Conservation (phyloP, 2,113 vertebrate species). For the Xiphophorus couchianus region DNA sequence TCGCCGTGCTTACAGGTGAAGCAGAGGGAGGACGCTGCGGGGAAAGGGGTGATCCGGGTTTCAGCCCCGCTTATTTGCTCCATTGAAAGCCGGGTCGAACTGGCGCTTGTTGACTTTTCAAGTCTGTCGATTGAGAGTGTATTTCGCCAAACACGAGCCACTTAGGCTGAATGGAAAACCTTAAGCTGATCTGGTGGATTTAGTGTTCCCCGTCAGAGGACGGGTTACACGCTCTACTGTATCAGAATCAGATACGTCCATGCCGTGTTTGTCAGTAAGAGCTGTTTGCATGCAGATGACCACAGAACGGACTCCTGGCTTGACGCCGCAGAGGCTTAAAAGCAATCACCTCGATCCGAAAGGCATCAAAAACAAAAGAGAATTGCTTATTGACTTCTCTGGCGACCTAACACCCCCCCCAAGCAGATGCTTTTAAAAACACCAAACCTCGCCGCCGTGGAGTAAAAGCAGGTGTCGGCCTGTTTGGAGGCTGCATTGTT, state of each 20-base stretch:
- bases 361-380: slow-evolving; percentile 43
- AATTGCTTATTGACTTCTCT: slow-evolving; percentile 31
- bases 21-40: no score
- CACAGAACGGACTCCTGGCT: slow-evolving; percentile 27
- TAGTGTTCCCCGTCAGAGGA: slow-evolving; percentile 29
- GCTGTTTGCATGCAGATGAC: slow-evolving; percentile 51
- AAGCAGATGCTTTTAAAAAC: slow-evolving; percentile 29
- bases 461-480: slow-evolving; percentile 36
- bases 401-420: slow-evolving; percentile 30
- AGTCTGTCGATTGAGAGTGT: not conserved
- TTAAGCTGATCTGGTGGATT: slow-evolving; percentile 31
- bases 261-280: slow-evolving; percentile 12
- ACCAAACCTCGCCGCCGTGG: slow-evolving; percentile 16
- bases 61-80: slow-evolving; percentile 15
- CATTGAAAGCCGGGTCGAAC: not conserved
- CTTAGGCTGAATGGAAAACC: slow-evolving; percentile 31
- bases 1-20: slow-evolving; percentile 14
- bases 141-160: slow-evolving; percentile 8
- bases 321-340: slow-evolving; percentile 31
- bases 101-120: slow-evolving; percentile 25
- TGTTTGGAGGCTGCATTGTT: slow-evolving; percentile 25
- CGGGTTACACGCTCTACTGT: slow-evolving; percentile 24
- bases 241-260: slow-evolving; percentile 36
- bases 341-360: slow-evolving; percentile 40
- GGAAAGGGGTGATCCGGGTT: slow-evolving; percentile 8